A percentile compares a stretch with the other conserved stretches of the same genome.
phyloP scores from a whole-genome alignment of 2,797 vertebrate genomes.

The Mormyrops boulengeri region DNA sequence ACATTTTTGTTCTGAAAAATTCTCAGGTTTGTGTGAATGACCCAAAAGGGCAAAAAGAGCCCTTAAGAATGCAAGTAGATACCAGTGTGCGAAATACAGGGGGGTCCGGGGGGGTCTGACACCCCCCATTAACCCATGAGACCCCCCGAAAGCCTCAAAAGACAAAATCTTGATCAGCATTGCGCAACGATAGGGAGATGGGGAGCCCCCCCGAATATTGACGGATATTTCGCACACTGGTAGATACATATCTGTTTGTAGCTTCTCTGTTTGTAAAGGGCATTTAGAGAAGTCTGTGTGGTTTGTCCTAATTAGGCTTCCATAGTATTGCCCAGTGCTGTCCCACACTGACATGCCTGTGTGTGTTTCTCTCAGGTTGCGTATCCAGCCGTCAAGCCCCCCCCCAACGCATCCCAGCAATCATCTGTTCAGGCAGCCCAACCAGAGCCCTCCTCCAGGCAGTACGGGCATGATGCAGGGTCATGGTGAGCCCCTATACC shows the following conservation, averaged over 20 bases:
- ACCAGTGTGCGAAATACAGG: too few relatives aligned
- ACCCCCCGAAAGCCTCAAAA: too few relatives aligned
- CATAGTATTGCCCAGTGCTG: background rate
- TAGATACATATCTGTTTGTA: background rate
- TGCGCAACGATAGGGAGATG: too few relatives aligned
- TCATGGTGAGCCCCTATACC: constrained; percentile 67
- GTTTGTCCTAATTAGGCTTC: background rate
- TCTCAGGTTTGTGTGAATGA: background rate
- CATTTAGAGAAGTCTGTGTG: background rate
- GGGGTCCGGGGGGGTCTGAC: too few relatives aligned
- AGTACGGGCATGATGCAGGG: constrained; percentile 77
- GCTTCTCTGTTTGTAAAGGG: background rate
- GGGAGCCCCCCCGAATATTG: too few relatives aligned
- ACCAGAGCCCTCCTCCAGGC: constrained; percentile 84
- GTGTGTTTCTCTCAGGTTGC: constrained; percentile 65
- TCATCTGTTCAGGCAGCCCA: constrained; percentile 89
- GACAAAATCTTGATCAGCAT: too few relatives aligned
- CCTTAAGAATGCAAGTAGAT: background rate
- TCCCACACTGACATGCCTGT: constrained; percentile 26
- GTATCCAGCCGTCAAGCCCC: constrained; percentile 93
- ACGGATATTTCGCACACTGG: background rate
- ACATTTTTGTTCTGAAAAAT: background rate
- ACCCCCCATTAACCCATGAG: too few relatives aligned
- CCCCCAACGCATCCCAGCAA: constrained; percentile 95
- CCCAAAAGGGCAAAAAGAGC: background rate